A percentile compares a stretch with the other conserved stretches of the same genome.
Conservation (phyloP, 2,888 invertebrate genomes). For the Dryococelus australis region DNA sequence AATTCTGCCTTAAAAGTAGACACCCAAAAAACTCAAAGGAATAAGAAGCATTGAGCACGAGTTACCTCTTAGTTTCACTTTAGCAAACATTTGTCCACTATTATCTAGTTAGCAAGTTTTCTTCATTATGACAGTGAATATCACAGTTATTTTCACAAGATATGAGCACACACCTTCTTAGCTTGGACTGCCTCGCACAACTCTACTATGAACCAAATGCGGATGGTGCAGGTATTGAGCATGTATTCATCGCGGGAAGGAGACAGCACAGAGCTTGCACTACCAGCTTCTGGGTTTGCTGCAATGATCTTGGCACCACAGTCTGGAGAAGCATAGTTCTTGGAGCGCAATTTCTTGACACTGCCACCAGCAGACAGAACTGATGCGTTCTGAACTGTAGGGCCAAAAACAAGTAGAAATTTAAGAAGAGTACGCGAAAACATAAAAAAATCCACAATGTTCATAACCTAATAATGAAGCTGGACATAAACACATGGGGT, state of each 20-base stretch:
- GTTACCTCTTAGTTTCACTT: no score
- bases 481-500: no score
- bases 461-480: no score
- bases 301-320: slow-evolving; percentile 97
- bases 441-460: no score
- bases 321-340: slow-evolving; percentile 96
- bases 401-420: slow-evolving; percentile 1
- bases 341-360: slow-evolving; percentile 72
- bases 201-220: slow-evolving; percentile 96
- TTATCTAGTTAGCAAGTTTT: no score
- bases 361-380: slow-evolving; percentile 64
- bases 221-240: slow-evolving; percentile 92
- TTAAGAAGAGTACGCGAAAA: no score
- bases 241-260: slow-evolving; percentile 96
- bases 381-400: slow-evolving; percentile 69
- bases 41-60: no score
- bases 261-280: slow-evolving; percentile 85
- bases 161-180: slow-evolving; percentile 64
- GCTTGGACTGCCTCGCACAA: slow-evolving; percentile 98
- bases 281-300: slow-evolving; percentile 90
- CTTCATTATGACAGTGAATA: no score
- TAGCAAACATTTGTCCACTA: no score
- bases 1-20: no score
- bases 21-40: no score
- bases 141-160: no score